These are phyloP conservation scores for Corythornis vintsioides DNA, from an alignment of 2,113 vertebrate species.

Conservation along the genomic window DNA sequence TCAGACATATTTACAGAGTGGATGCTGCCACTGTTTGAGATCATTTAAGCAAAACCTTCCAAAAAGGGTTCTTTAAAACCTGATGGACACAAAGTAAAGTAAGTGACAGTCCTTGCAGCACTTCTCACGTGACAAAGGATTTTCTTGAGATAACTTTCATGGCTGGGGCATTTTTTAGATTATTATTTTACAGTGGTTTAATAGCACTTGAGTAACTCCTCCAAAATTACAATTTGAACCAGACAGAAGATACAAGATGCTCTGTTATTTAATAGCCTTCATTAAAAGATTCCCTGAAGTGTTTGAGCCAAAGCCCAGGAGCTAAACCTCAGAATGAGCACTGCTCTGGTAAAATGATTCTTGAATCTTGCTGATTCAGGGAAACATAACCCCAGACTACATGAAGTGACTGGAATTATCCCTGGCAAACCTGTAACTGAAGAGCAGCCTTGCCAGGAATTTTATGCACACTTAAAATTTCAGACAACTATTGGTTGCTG, in stretches of 20 bases:
- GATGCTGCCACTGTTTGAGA: background rate
- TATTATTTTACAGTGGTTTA: background rate
- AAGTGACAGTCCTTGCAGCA: background rate
- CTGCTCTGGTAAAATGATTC: background rate
- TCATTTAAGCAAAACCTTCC: background rate
- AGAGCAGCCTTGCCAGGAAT: background rate
- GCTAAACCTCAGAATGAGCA: background rate
- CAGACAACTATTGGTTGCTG: background rate
- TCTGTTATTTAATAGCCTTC: background rate
- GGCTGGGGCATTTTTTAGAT: background rate
- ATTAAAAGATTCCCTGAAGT: background rate
- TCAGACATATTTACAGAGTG: background rate
- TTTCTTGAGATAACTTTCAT: background rate
- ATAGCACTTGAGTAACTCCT: background rate
- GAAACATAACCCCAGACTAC: background rate
- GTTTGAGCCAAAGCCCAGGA: background rate
- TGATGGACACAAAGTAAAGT: background rate
- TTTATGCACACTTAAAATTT: constrained; percentile 7
- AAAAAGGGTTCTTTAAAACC: background rate
- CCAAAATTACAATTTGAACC: background rate
- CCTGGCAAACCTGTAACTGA: background rate
- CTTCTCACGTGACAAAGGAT: background rate
- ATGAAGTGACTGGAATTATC: background rate
- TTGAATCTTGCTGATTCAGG: background rate
- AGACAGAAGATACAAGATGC: background rate